phyloP scores from a whole-genome alignment of 2,797 vertebrate genomes.

The Spondyliosoma cantharus region DNA sequence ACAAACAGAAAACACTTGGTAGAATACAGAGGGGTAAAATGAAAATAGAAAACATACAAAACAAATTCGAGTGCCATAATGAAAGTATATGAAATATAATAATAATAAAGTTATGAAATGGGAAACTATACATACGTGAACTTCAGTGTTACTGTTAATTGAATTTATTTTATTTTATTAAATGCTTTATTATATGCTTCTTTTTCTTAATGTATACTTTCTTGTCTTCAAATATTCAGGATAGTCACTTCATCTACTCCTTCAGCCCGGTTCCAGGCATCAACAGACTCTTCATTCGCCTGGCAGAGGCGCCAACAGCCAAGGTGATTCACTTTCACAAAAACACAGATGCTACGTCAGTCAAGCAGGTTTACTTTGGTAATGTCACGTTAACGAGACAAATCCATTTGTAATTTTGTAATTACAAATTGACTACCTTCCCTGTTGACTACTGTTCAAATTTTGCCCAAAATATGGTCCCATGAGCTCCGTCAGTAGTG shows the following conservation, averaged over 20 bases:
- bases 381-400: too few relatives aligned
- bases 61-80: background rate
- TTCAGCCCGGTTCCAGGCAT: constrained; percentile 91
- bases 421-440: too few relatives aligned
- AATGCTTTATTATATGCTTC: background rate
- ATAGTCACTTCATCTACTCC: constrained; percentile 99
- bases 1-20: background rate
- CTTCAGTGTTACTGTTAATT: background rate
- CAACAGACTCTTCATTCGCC: constrained; percentile 95
- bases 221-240: constrained; percentile 80
- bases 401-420: too few relatives aligned
- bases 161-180: too few relatives aligned
- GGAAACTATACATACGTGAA: background rate
- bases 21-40: background rate
- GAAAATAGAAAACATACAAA: background rate
- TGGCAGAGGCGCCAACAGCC: constrained; percentile 91
- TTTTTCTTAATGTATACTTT: background rate
- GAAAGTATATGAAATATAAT: too few relatives aligned
- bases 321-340: constrained; percentile 85
- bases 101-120: too few relatives aligned
- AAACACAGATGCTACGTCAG: background rate
- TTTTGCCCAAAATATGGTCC: too few relatives aligned
- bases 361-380: too few relatives aligned
- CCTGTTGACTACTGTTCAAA: too few relatives aligned
- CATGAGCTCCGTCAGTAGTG: too few relatives aligned